Percentiles rank a stretch among this genome's conserved stretches.
These are phyloP conservation scores for Heliconius charithonia DNA, from an alignment of 2,888 invertebrate genomes.

Conservation along the genomic window DNA sequence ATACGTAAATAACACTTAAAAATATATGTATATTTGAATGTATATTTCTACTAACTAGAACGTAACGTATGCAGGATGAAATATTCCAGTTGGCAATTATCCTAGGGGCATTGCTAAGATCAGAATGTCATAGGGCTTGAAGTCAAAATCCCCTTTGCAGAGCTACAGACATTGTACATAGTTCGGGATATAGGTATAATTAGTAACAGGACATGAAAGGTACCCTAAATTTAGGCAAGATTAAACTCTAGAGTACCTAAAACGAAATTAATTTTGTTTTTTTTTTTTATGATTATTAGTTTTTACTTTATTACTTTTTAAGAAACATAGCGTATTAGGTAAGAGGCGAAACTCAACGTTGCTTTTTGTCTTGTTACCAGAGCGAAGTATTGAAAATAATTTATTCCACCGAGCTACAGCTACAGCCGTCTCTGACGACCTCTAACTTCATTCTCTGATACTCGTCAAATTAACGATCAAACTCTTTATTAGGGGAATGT, in stretches of 20 bases:
- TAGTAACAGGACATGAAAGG: constrained; percentile 9
- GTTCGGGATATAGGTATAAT: constrained; percentile 18
- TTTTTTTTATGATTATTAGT: not conserved
- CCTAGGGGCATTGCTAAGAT: constrained; percentile 50
- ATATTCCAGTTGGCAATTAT: constrained; percentile 42
- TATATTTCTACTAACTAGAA: not conserved
- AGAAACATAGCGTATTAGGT: too few relatives aligned
- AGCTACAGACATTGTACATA: constrained; percentile 16
- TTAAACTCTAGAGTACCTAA: not conserved
- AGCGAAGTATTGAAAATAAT: too few relatives aligned
- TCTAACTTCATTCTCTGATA: too few relatives aligned
- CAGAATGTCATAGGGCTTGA: constrained; percentile 57
- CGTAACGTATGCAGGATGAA: constrained; percentile 25
- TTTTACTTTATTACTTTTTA: not conserved
- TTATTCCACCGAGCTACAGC: too few relatives aligned
- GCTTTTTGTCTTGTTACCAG: too few relatives aligned
- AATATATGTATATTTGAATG: not conserved
- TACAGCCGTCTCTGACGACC: too few relatives aligned
- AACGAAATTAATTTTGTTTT: not conserved
- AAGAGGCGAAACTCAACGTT: too few relatives aligned
- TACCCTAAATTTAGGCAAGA: not conserved
- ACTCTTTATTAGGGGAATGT: not conserved
- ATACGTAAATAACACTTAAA: too few relatives aligned
- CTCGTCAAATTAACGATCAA: too few relatives aligned
- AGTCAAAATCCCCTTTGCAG: constrained; percentile 58